Conservation (phyloP, 1,140 invertebrate genomes). For the Hermatobates lingyangjiaoensis region DNA sequence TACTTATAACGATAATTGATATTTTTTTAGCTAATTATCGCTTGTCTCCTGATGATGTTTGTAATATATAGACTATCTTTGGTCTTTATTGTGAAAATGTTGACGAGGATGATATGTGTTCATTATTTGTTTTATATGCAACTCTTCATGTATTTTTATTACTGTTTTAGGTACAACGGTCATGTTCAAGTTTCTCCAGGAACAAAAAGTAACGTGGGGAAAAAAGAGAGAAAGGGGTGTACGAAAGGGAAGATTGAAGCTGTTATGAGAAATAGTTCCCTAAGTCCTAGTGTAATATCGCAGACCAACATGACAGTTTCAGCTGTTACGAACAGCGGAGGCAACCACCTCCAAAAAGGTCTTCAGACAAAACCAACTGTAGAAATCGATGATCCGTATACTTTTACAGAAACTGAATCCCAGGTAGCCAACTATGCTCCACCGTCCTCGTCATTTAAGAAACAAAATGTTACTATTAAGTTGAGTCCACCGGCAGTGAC, state of each 20-base stretch:
- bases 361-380: constrained; percentile 13
- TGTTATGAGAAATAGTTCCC: constrained; percentile 21
- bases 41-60: no score
- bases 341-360: constrained; percentile 21
- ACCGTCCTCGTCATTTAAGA: neutral
- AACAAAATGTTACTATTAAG: neutral
- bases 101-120: neutral
- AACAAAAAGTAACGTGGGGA: constrained; percentile 26
- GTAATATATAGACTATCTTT: no score
- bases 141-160: neutral
- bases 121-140: neutral
- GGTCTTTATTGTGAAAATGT: no score
- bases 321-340: neutral
- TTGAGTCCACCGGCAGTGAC: neutral
- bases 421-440: constrained; percentile 11
- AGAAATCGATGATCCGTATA: constrained; percentile 17
- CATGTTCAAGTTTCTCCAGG: constrained; percentile 30
- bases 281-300: constrained; percentile 16
- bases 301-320: constrained; percentile 4
- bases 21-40: no score
- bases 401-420: constrained; percentile 17
- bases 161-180: constrained; percentile 29
- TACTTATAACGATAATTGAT: no score
- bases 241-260: constrained; percentile 27
- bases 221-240: constrained; percentile 29